Conservation (phyloP, 1,140 invertebrate species). For the Scaptomyza graminum region DNA sequence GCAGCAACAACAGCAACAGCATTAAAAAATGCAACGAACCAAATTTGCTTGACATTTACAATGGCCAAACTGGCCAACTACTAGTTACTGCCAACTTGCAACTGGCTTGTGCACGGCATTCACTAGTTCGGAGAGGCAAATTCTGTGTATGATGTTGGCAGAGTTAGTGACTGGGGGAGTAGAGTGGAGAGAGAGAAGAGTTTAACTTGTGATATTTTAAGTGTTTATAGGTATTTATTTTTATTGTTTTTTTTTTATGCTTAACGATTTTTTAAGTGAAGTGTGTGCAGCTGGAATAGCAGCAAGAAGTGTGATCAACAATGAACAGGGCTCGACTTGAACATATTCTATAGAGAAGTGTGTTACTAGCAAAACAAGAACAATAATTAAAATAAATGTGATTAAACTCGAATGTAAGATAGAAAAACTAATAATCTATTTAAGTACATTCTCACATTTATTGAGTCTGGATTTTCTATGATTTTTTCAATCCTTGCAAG, state of each 20-base stretch:
- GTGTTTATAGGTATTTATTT: conserved; percentile 81
- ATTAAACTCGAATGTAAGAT: too few species aligned
- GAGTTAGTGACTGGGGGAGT: not conserved
- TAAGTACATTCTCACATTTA: too few species aligned
- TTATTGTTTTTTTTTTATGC: conserved; percentile 82
- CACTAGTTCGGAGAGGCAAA: conserved; percentile 16
- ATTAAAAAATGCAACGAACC: conserved; percentile 64
- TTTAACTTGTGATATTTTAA: conserved; percentile 72
- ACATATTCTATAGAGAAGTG: conserved; percentile 8
- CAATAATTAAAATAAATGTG: too few species aligned
- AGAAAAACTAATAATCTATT: too few species aligned
- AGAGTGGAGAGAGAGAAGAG: not conserved
- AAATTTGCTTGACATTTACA: conserved; percentile 81
- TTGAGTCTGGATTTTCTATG: too few species aligned
- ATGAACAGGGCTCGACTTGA: not conserved
- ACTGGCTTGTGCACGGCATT: conserved; percentile 31
- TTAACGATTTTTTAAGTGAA: conserved; percentile 81
- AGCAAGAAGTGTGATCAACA: conserved; percentile 6
- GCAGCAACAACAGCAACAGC: not conserved
- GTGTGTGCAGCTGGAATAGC: conserved; percentile 42
- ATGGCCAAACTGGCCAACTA: conserved; percentile 63
- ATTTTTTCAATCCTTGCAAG: too few species aligned
- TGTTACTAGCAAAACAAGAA: too few species aligned
- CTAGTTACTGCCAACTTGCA: conserved; percentile 49
- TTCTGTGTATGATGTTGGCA: conserved; percentile 10